Evolutionary conservation across 2,797 vertebrate species (phyloP).

Genomic region (Mus minutoides): DNA sequence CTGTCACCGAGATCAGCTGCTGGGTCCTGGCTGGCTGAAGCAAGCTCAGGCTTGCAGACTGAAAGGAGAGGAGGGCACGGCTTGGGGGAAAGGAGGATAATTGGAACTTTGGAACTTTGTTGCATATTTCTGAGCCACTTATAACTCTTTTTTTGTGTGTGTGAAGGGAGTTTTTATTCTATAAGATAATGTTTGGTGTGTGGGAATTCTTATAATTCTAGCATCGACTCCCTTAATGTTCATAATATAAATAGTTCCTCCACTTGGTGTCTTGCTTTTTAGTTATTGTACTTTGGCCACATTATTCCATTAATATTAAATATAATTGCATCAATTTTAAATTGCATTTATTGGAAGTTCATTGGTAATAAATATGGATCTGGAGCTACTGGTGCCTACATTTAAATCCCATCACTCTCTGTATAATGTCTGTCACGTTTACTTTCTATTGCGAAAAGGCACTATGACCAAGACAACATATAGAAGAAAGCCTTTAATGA

Average conservation of each 20-base stretch:
- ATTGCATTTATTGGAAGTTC: background rate
- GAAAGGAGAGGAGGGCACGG: background rate
- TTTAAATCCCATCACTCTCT: background rate
- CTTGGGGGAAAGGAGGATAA: background rate
- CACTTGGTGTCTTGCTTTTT: background rate
- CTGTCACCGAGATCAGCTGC: background rate
- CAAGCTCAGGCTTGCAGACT: background rate
- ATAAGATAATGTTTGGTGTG: no score
- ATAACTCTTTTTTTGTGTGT: no score
- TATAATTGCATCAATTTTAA: background rate
- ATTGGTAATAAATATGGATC: background rate
- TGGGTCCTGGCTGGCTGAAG: background rate
- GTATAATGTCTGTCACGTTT: background rate
- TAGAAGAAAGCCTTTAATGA: background rate
- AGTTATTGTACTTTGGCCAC: background rate
- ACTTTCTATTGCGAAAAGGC: background rate
- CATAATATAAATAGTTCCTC: no score
- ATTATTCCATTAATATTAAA: background rate
- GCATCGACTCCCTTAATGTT: background rate
- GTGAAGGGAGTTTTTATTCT: background rate
- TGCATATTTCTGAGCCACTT: no score
- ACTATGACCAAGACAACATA: background rate
- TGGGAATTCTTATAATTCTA: background rate
- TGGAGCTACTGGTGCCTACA: background rate
- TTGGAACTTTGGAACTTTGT: no score